Conservation (phyloP, 2,888 invertebrate species). For the Aquatica leii region DNA sequence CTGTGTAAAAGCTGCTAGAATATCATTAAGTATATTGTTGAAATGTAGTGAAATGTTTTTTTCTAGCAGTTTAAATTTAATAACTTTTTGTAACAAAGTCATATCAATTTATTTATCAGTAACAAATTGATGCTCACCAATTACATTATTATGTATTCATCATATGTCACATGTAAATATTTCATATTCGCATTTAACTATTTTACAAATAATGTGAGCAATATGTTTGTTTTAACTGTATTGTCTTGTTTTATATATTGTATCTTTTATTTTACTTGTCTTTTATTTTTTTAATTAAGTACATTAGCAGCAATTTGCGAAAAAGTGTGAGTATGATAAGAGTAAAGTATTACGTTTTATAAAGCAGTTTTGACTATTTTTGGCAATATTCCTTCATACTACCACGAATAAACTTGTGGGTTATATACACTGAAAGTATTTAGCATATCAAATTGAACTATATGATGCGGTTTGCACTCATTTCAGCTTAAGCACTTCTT, state of each 20-base stretch:
- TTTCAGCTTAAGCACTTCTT: no score
- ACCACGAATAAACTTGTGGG: no score
- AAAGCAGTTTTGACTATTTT: no score
- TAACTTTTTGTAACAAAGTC: conserved; percentile 58
- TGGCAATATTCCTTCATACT: no score
- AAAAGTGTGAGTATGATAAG: no score
- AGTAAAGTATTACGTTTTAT: no score
- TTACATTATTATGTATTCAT: conserved; percentile 36
- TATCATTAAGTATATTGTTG: conserved; percentile 37
- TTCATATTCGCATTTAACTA: conserved; percentile 47
- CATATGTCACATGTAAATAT: conserved; percentile 51
- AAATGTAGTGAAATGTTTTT: conserved; percentile 28
- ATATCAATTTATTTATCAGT: conserved; percentile 61
- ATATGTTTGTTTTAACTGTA: conserved; percentile 40
- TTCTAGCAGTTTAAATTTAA: conserved; percentile 43
- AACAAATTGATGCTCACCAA: conserved; percentile 52
- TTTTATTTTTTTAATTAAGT: background rate
- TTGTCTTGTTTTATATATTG: conserved; percentile 34
- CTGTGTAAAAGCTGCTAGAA: conserved; percentile 51
- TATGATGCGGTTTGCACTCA: no score
- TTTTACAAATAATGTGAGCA: conserved; percentile 47
- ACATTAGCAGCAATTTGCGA: no score
- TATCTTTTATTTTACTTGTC: conserved; percentile 17
- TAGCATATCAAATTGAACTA: no score
- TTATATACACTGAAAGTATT: no score